Evolutionary conservation across 2,797 vertebrate species (phyloP).

Genomic region (Acanthurus tractus): DNA sequence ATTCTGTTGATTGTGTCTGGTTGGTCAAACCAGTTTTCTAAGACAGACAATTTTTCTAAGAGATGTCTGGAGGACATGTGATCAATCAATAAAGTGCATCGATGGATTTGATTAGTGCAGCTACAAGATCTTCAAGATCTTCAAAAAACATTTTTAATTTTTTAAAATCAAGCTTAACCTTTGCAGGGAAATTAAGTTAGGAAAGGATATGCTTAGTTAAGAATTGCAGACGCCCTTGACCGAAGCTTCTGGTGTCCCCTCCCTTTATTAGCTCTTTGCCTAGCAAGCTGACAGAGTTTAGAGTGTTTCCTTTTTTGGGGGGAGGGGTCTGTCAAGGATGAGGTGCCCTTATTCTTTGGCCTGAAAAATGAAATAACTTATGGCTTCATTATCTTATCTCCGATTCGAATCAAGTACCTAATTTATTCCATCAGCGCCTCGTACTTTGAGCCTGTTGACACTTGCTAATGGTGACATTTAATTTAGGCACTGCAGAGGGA

Average conservation of each 20-base stretch:
- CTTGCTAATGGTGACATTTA: slow-evolving; percentile 84
- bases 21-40: slow-evolving; percentile 21
- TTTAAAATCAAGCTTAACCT: background rate
- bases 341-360: slow-evolving; percentile 52
- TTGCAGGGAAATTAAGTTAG: slow-evolving; percentile 9
- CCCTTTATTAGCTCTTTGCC: slow-evolving; percentile 23
- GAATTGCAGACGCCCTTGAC: slow-evolving; percentile 22
- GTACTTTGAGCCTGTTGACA: slow-evolving; percentile 72
- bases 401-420: slow-evolving; percentile 85
- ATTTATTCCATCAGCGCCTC: slow-evolving; percentile 78
- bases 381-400: slow-evolving; percentile 89
- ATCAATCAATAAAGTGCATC: slow-evolving; percentile 25
- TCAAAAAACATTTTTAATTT: slow-evolving; percentile 8
- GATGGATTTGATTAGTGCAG: slow-evolving; percentile 31
- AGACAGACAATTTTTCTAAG: slow-evolving; percentile 13
- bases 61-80: slow-evolving; percentile 30
- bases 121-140: slow-evolving; percentile 19
- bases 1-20: slow-evolving; percentile 50
- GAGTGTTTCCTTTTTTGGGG: slow-evolving; percentile 31
- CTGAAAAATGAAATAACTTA: slow-evolving; percentile 83
- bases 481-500: slow-evolving; percentile 80
- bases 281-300: slow-evolving; percentile 53
- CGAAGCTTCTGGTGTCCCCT: slow-evolving; percentile 19
- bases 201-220: background rate
- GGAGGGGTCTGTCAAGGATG: slow-evolving; percentile 68